phyloP scores from a whole-genome alignment of 2,888 invertebrate species.

The Eilema caniola region DNA sequence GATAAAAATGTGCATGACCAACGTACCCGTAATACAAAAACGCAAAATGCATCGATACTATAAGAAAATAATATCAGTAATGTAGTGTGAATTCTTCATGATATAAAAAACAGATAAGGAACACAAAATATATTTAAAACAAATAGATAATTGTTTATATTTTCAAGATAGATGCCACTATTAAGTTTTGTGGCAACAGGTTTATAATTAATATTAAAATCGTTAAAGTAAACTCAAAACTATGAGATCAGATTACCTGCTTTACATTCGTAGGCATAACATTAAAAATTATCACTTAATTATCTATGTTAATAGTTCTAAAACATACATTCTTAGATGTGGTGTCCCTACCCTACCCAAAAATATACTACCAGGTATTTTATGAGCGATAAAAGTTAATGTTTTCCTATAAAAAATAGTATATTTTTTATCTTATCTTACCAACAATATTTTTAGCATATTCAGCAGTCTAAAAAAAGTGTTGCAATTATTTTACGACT shows the following conservation, averaged over 20 bases:
- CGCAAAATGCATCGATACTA: conserved; percentile 34
- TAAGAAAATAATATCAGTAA: no score
- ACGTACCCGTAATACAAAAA: conserved; percentile 71
- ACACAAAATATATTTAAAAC: neutral
- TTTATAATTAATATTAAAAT: neutral
- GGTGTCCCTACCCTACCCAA: neutral
- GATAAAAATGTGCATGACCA: conserved; percentile 61
- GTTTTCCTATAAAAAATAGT: neutral
- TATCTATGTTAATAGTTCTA: neutral
- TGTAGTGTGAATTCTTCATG: no score
- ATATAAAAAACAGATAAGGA: no score
- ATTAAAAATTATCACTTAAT: conserved; percentile 1
- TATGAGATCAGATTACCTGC: neutral
- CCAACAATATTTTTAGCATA: neutral
- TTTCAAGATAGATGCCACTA: neutral
- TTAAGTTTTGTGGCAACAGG: neutral
- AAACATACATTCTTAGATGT: neutral
- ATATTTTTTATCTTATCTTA: neutral
- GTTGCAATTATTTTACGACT: no score
- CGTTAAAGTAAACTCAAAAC: neutral
- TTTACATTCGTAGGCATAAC: neutral
- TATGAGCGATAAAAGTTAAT: neutral
- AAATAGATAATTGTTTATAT: neutral
- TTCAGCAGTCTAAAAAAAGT: no score
- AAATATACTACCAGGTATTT: neutral